phyloP scores from a whole-genome alignment of 35 echinoderm and acorn worm species.

The Chiridota heheva region DNA sequence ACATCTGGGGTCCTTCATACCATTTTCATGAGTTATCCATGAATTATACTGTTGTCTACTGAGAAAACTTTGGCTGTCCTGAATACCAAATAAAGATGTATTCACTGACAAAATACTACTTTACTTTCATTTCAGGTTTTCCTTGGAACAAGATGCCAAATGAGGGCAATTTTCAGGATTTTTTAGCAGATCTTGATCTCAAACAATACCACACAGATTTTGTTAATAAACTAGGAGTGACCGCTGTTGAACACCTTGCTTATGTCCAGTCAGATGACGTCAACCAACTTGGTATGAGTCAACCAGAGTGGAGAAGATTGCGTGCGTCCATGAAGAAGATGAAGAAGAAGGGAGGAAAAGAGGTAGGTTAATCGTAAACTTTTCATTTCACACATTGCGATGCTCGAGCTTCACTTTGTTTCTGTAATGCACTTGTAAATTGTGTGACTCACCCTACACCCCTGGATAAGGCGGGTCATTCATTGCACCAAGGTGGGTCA shows the following conservation, averaged over 20 bases:
- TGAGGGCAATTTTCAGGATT: slow-evolving; percentile 63
- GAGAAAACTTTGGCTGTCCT: no score
- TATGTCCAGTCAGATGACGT: slow-evolving; percentile 82
- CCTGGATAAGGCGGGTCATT: no score
- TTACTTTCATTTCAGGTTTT: no score
- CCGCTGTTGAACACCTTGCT: slow-evolving; percentile 68
- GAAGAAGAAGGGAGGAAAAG: slow-evolving; percentile 31
- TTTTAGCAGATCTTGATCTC: slow-evolving; percentile 61
- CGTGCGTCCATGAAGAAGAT: slow-evolving; percentile 85
- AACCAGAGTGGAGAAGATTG: slow-evolving; percentile 75
- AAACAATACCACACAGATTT: slow-evolving; percentile 84
- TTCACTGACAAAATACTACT: no score
- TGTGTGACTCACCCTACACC: no score
- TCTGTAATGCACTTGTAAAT: no score
- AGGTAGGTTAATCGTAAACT: neutral
- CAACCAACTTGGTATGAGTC: slow-evolving; percentile 64
- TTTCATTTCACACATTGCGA: neutral
- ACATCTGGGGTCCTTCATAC: no score
- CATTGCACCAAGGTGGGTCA: no score
- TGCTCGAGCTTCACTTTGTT: no score
- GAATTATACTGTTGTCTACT: no score
- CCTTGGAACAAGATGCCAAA: slow-evolving; percentile 76
- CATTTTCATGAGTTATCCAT: no score
- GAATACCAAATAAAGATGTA: no score
- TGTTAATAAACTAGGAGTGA: slow-evolving; percentile 84